These are phyloP conservation scores for Dromiciops gliroides DNA, from an alignment of 2,113 vertebrate genomes.

Conservation along the genomic window DNA sequence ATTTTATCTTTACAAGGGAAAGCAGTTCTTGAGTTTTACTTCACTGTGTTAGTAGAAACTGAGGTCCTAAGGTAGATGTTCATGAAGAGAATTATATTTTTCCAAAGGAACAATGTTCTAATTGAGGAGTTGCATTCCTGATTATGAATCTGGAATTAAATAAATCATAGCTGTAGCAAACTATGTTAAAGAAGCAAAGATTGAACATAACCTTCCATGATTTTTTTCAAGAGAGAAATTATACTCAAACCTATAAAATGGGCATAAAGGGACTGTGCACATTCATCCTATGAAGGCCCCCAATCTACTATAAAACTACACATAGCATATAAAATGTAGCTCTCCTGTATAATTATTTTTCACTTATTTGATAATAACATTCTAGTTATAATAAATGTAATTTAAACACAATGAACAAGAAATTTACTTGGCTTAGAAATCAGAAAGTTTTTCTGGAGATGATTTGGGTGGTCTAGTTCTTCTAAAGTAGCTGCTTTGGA, in stretches of 20 bases:
- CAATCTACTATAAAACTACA: background rate
- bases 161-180: background rate
- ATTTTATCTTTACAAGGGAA: background rate
- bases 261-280: background rate
- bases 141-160: background rate
- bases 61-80: background rate
- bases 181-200: background rate
- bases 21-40: background rate
- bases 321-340: background rate
- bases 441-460: background rate
- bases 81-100: background rate
- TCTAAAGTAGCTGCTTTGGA: background rate
- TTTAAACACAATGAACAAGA: background rate
- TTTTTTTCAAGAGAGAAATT: background rate
- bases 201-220: background rate
- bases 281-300: background rate
- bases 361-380: background rate
- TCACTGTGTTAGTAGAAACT: background rate
- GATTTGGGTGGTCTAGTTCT: background rate
- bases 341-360: background rate
- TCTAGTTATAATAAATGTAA: background rate
- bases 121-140: background rate
- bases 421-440: background rate
- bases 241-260: background rate
- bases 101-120: background rate